phyloP scores from a whole-genome alignment of 1,140 invertebrate genomes.

The Stenopsyche tienmushanensis region DNA sequence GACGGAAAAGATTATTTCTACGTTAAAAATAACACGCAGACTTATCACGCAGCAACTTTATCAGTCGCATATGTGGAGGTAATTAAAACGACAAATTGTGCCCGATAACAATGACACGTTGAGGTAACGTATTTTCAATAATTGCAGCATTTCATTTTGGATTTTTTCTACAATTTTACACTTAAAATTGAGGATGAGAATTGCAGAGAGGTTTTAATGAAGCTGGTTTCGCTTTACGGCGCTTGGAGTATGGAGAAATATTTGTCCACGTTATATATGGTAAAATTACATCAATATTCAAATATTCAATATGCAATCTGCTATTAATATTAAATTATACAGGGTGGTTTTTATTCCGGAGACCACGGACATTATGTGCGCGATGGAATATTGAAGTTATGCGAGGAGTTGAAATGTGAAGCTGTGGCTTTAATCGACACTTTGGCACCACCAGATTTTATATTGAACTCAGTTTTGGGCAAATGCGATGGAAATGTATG shows the following conservation, averaged over 20 bases:
- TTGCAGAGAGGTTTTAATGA: constrained; percentile 57
- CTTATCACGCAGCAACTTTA: constrained; percentile 68
- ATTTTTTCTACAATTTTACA: constrained; percentile 59
- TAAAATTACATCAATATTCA: too few species aligned
- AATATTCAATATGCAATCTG: too few species aligned
- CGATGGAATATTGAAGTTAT: constrained; percentile 67
- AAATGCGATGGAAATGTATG: constrained; percentile 77
- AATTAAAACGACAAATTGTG: not conserved
- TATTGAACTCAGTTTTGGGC: constrained; percentile 78
- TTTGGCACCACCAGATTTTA: constrained; percentile 84
- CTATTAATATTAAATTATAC: not conserved
- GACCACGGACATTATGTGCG: constrained; percentile 49
- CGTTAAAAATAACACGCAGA: constrained; percentile 73
- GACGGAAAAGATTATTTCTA: constrained; percentile 64
- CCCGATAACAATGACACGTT: too few species aligned
- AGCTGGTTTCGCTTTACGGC: constrained; percentile 67
- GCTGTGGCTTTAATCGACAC: constrained; percentile 80
- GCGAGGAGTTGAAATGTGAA: constrained; percentile 71
- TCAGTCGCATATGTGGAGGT: constrained; percentile 68
- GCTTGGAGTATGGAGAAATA: constrained; percentile 69
- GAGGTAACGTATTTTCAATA: too few species aligned
- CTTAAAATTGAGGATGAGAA: constrained; percentile 49
- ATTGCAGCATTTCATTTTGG: constrained; percentile 60
- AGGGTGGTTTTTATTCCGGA: constrained; percentile 8
- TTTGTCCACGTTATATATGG: constrained; percentile 51